A percentile compares a stretch with the other conserved stretches of the same genome.
These are phyloP conservation scores for Glomeris marginata DNA, from an alignment of 2,888 invertebrate genomes.

Conservation along the genomic window DNA sequence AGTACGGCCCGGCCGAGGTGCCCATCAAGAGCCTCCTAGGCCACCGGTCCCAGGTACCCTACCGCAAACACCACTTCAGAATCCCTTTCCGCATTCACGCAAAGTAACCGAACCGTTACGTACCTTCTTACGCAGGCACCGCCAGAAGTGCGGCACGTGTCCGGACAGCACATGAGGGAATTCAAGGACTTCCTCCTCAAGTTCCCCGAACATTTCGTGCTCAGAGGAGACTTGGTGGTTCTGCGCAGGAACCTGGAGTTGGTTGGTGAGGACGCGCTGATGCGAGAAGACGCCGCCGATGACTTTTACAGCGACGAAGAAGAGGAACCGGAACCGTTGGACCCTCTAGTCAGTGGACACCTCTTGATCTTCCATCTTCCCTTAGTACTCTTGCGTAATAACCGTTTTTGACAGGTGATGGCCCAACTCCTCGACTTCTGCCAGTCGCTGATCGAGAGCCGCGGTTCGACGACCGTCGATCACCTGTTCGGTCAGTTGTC, in stretches of 20 bases:
- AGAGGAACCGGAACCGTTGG: conserved; percentile 17
- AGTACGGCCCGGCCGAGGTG: conserved; percentile 93
- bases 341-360: too few relatives aligned
- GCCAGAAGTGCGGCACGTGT: conserved; percentile 91
- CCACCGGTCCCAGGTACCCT: conserved; percentile 55
- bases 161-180: conserved; percentile 84
- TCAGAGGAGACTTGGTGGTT: conserved; percentile 66
- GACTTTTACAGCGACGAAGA: too few relatives aligned
- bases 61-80: too few relatives aligned
- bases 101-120: too few relatives aligned
- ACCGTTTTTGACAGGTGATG: conserved; percentile 15
- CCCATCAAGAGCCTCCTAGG: conserved; percentile 92
- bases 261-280: conserved; percentile 1
- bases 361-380: too few relatives aligned
- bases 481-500: conserved; percentile 63
- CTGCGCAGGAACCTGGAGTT: conserved; percentile 41
- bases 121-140: conserved; percentile 52
- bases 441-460: conserved; percentile 23
- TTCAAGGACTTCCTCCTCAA: conserved; percentile 76
- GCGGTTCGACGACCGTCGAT: conserved; percentile 66
- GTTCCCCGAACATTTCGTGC: conserved; percentile 70
- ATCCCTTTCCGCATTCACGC: too few relatives aligned
- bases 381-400: too few relatives aligned
- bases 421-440: conserved; percentile 20
- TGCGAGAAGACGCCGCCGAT: too few relatives aligned